A percentile compares a stretch with the other conserved stretches of the same genome.
These are phyloP conservation scores for Neodiprion virginianus DNA, from an alignment of 1,140 invertebrate genomes.

Conservation along the genomic window DNA sequence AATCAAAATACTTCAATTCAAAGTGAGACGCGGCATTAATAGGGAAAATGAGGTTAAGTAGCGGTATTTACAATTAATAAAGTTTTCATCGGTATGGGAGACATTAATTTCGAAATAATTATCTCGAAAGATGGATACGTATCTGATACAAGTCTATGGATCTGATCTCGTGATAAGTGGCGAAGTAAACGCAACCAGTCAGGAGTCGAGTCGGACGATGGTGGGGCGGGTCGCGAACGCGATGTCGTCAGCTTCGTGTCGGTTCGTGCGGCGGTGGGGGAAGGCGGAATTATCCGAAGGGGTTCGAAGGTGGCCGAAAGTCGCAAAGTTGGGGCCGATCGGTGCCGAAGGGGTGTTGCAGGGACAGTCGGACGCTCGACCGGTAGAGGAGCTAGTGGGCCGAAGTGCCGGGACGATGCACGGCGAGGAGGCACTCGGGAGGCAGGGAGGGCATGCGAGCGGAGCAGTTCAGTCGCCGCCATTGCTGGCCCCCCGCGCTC, in stretches of 20 bases:
- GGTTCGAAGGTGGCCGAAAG: neutral
- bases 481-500: slow-evolving; percentile 56
- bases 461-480: slow-evolving; percentile 57
- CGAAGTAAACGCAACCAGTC: neutral
- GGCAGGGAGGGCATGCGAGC: slow-evolving; percentile 58
- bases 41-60: neutral
- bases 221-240: neutral
- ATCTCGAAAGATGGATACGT: neutral
- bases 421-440: slow-evolving; percentile 51
- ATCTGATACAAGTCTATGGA: neutral
- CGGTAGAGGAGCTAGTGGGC: slow-evolving; percentile 6
- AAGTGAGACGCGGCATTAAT: no score
- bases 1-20: no score
- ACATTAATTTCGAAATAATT: neutral
- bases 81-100: neutral
- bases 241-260: slow-evolving; percentile 1
- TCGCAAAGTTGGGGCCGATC: neutral
- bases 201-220: neutral
- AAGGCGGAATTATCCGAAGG: neutral
- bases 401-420: slow-evolving; percentile 3
- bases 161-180: neutral
- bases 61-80: neutral
- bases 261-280: neutral
- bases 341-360: neutral
- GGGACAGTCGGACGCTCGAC: neutral